Percentiles rank a stretch among this genome's conserved stretches.
These are phyloP conservation scores for Plecturocebus donacophilus DNA, from an alignment of 2,113 vertebrate genomes.

Conservation along the genomic window DNA sequence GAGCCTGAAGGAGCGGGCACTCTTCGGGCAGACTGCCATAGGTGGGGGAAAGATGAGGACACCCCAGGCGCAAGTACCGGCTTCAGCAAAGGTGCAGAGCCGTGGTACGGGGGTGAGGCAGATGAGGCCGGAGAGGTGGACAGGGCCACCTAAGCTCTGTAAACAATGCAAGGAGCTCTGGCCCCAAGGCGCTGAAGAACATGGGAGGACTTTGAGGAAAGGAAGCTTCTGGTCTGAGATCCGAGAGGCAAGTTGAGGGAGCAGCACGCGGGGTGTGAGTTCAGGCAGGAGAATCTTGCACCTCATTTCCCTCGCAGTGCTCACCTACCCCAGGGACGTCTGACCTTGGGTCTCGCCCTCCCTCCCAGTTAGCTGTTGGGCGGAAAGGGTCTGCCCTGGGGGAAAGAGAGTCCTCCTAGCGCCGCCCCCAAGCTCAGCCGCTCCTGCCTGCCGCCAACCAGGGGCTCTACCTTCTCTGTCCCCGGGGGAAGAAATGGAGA, in stretches of 20 bases:
- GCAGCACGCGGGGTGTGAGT: background rate
- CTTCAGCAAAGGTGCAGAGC: background rate
- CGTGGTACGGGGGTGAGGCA: background rate
- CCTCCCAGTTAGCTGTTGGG: background rate
- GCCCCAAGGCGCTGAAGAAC: background rate
- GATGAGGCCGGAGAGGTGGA: background rate
- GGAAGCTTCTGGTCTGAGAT: background rate
- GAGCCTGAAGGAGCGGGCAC: background rate
- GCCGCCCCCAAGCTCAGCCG: background rate
- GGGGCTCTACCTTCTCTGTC: background rate
- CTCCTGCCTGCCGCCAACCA: background rate
- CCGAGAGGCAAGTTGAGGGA: background rate
- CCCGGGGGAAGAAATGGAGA: background rate
- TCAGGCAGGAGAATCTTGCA: rapidly evolving
- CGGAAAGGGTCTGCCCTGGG: background rate
- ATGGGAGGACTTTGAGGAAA: background rate
- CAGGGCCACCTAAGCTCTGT: background rate
- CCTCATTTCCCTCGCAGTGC: background rate
- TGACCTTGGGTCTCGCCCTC: background rate
- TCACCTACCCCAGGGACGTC: background rate
- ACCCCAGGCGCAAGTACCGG: too few relatives aligned
- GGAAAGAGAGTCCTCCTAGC: background rate
- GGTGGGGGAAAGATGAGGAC: background rate
- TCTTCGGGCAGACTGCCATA: background rate
- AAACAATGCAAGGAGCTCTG: background rate